Base-by-base conservation (phyloP, 2,888 invertebrate genomes). In the Eubasilissa splendida region DNA sequence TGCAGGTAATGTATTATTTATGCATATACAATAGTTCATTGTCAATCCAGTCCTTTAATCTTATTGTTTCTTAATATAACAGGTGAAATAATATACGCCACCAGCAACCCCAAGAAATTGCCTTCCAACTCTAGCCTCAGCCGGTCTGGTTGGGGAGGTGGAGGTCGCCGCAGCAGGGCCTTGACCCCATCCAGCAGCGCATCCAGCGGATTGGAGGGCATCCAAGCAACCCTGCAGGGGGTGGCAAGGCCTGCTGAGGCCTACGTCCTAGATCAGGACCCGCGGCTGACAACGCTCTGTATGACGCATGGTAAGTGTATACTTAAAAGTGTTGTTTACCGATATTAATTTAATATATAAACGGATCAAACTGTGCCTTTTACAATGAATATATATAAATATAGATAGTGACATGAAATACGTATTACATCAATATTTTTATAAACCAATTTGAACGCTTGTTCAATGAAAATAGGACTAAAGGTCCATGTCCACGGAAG, bases 11-110 rank as follows among this genome's bases (percentile, higher is more conserved):
- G 0, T 58, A 4, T 8, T n/a, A n/a, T 58, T 10, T n/a, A 8
- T 0, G 11, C n/a, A 9, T 22, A 1, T 22, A 22, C 22, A 58
- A 58, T 58, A n/a, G 4, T 58, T 10, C 4, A 58, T 58, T n/a
- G 9, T 58, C 58, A n/a, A n/a, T 58, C n/a, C 4, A n/a, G n/a
- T n/a, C 10, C 4, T 58, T 9, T 58, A 4, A 58, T 58, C n/a
- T 4, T 9, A 58, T 58, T n/a, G 3, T n/a, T 9, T n/a, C 58
- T 58, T 58, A 22, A 4, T 14, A 5, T 63, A 22, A 33, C 82
- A 90, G 90, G 89, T 85, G 90, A 90, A 85, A 90, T 90, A 85
- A 87, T 90, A 83, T 90, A 89, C 84, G 88, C 84, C 78, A 87
- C 86, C 31, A 89, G 82, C 59, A 84, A 84, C 71, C 82, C 84